phyloP scores from a whole-genome alignment of 2,113 vertebrate genomes.

The Sinocyclocheilus rhinocerous region DNA sequence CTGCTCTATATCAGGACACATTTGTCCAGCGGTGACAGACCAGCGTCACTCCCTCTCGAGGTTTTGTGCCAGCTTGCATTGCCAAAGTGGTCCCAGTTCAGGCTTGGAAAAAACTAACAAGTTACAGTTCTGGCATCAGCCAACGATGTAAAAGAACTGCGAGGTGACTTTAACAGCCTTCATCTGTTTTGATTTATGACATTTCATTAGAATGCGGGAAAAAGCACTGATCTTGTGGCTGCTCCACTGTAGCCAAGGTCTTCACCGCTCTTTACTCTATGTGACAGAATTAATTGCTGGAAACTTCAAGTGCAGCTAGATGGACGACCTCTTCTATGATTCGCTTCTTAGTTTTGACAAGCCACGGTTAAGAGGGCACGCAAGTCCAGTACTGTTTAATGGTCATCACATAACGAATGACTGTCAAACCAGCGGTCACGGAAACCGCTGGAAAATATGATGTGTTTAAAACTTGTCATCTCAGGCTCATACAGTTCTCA shows the following conservation, averaged over 20 bases:
- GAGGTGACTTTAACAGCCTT: slow-evolving; percentile 35
- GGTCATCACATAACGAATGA: neutral
- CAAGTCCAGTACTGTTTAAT: neutral
- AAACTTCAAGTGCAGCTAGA: slow-evolving; percentile 12
- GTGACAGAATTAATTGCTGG: slow-evolving; percentile 25
- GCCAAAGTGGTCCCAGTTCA: neutral
- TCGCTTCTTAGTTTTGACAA: slow-evolving; percentile 8
- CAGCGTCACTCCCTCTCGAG: neutral
- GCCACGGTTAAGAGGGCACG: neutral
- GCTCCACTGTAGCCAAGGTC: neutral
- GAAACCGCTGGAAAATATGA: slow-evolving; percentile 29
- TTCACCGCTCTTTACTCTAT: slow-evolving; percentile 4
- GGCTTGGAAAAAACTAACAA: slow-evolving; percentile 46
- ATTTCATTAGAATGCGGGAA: slow-evolving; percentile 34
- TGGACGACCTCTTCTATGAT: neutral
- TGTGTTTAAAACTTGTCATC: slow-evolving; percentile 29
- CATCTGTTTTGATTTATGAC: slow-evolving; percentile 40
- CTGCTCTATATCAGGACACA: neutral
- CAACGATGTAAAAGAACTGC: neutral
- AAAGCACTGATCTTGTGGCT: neutral
- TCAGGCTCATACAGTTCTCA: neutral
- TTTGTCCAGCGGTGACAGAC: neutral
- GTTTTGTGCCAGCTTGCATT: slow-evolving; percentile 5
- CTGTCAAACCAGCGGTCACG: neutral
- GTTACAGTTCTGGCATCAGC: slow-evolving; percentile 33